These are phyloP conservation scores for Ficedula albicollis DNA, from an alignment of 2,797 vertebrate genomes.

Conservation along the genomic window DNA sequence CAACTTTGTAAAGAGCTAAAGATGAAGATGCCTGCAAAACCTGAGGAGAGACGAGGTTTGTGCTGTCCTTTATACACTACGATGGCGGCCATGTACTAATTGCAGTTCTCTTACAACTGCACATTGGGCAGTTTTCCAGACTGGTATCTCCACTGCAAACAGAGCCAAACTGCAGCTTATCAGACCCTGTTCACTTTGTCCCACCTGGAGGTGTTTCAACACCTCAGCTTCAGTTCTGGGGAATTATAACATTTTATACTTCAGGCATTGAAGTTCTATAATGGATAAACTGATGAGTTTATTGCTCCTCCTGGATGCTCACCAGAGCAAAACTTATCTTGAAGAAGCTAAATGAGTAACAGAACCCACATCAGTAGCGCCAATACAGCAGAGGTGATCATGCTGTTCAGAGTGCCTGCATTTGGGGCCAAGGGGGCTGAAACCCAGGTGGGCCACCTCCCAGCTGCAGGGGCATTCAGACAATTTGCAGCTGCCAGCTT, in stretches of 20 bases:
- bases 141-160: neutral
- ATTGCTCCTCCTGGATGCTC: neutral
- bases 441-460: neutral
- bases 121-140: constrained; percentile 13
- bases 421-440: neutral
- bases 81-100: neutral
- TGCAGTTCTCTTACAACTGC: neutral
- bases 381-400: neutral
- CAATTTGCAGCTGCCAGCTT: neutral
- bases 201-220: neutral
- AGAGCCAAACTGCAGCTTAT: constrained; percentile 17
- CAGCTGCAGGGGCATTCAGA: neutral
- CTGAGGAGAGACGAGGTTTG: neutral
- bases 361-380: neutral
- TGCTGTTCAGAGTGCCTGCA: neutral
- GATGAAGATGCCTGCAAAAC: constrained; percentile 14
- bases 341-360: neutral
- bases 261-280: neutral
- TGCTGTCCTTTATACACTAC: neutral
- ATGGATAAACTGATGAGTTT: neutral
- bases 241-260: neutral
- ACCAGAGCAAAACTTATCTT: neutral
- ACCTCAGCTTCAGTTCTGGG: neutral
- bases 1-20: neutral
- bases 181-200: neutral